Evolutionary conservation across 1,140 invertebrate species (phyloP).

Genomic region (Tigriopus japonicus): DNA sequence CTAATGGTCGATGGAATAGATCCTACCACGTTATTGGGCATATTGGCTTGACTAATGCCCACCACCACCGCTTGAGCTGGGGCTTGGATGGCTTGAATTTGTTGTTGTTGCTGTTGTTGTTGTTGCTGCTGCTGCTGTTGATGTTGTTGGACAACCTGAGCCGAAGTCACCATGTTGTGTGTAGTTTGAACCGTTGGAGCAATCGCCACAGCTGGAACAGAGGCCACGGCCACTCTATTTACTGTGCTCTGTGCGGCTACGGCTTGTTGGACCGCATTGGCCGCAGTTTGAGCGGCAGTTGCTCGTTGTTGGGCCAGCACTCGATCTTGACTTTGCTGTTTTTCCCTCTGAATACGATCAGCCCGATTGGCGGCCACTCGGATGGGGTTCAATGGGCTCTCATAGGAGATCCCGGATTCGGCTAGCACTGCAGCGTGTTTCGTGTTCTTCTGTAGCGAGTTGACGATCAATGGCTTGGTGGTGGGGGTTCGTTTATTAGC

Average conservation of each 20-base stretch:
- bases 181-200: slow-evolving; percentile 15
- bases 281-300: slow-evolving; percentile 18
- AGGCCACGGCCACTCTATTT: slow-evolving; percentile 21
- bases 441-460: slow-evolving; percentile 47
- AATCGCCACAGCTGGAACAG: slow-evolving; percentile 18
- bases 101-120: slow-evolving; percentile 19
- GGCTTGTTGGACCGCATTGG: slow-evolving; percentile 16
- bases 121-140: slow-evolving; percentile 17
- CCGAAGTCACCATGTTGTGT: not conserved
- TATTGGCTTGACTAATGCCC: slow-evolving; percentile 5
- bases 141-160: slow-evolving; percentile 17
- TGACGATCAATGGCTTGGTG: slow-evolving; percentile 44
- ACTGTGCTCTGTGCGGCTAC: slow-evolving; percentile 18
- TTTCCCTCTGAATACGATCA: slow-evolving; percentile 62
- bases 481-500: slow-evolving; percentile 42
- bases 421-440: slow-evolving; percentile 61
- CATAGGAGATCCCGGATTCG: slow-evolving; percentile 66
- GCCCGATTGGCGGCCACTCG: slow-evolving; percentile 63
- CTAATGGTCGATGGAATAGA: slow-evolving; percentile 4
- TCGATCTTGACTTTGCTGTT: slow-evolving; percentile 32
- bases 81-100: not conserved
- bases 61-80: slow-evolving; percentile 16
- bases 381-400: slow-evolving; percentile 57
- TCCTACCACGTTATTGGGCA: not conserved
- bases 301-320: slow-evolving; percentile 15